These are phyloP conservation scores for Boleophthalmus pectinirostris DNA, from an alignment of 2,113 vertebrate species.

Conservation along the genomic window DNA sequence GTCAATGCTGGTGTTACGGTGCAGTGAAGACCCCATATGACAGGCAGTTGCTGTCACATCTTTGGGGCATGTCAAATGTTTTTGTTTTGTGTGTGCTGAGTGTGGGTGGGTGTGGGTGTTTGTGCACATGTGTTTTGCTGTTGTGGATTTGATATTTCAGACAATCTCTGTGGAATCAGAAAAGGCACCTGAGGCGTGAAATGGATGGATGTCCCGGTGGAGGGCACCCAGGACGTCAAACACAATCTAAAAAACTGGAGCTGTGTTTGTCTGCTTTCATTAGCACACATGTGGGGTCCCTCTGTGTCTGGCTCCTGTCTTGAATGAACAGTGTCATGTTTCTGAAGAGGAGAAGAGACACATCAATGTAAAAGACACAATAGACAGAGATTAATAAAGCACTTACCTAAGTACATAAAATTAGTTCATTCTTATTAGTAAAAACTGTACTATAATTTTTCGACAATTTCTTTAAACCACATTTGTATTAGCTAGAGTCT, in stretches of 20 bases:
- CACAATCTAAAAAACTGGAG: conserved; percentile 14
- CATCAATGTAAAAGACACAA: not conserved
- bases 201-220: conserved; percentile 43
- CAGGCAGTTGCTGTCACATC: conserved; percentile 3
- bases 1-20: not conserved
- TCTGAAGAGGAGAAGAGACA: not conserved
- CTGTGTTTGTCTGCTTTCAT: conserved; percentile 13
- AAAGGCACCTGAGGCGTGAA: conserved; percentile 54
- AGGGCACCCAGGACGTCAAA: conserved; percentile 34
- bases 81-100: not conserved
- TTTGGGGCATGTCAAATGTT: not conserved
- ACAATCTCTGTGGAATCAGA: conserved; percentile 43
- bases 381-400: not conserved
- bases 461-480: too few species aligned
- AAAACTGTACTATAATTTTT: too few species aligned
- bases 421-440: not conserved
- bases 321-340: conserved; percentile 22
- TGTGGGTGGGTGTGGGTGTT: conserved; percentile 7
- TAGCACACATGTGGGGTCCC: conserved; percentile 21
- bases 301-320: conserved; percentile 3
- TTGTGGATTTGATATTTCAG: conserved; percentile 49
- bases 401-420: not conserved
- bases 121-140: conserved; percentile 15
- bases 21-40: not conserved
- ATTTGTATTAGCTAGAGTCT: too few species aligned